Conservation (phyloP, 2,888 invertebrate genomes). For the Eupithecia vulgata region DNA sequence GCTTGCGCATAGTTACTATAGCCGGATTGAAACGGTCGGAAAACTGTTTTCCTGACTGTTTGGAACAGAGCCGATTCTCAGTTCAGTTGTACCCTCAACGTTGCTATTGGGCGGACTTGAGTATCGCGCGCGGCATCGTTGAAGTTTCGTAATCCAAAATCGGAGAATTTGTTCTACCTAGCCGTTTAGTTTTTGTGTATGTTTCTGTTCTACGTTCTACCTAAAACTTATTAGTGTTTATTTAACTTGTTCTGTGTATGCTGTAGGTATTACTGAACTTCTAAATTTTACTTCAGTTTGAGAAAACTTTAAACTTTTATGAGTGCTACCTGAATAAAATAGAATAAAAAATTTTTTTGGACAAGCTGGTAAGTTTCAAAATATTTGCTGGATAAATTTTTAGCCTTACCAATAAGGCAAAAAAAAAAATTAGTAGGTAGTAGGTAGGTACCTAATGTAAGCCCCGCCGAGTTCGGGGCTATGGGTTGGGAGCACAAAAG, state of each 20-base stretch:
- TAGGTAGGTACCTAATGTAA: no score
- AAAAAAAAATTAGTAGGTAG: no score
- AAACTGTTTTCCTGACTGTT: conserved; percentile 64
- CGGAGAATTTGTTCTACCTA: conserved; percentile 34
- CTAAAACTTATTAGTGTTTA: not conserved
- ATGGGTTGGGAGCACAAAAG: no score
- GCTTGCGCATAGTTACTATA: conserved; percentile 70
- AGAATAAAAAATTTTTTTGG: not conserved
- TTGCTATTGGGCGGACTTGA: conserved; percentile 56
- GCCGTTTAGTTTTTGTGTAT: not conserved
- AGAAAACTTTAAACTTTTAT: not conserved
- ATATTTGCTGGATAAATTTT: no score
- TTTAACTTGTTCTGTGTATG: not conserved
- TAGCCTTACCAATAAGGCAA: no score
- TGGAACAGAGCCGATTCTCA: conserved; percentile 60
- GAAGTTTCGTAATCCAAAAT: conserved; percentile 66
- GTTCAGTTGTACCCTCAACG: conserved; percentile 74
- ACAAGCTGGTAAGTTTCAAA: not conserved
- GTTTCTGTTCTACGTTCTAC: not conserved
- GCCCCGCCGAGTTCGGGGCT: no score
- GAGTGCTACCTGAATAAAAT: not conserved
- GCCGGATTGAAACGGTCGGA: conserved; percentile 65
- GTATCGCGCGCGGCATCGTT: conserved; percentile 41
- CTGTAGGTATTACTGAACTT: not conserved
- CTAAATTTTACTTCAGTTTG: not conserved